Evolutionary conservation across 2,797 vertebrate genomes (phyloP).

Genomic region (Perdix hodgsoniae): DNA sequence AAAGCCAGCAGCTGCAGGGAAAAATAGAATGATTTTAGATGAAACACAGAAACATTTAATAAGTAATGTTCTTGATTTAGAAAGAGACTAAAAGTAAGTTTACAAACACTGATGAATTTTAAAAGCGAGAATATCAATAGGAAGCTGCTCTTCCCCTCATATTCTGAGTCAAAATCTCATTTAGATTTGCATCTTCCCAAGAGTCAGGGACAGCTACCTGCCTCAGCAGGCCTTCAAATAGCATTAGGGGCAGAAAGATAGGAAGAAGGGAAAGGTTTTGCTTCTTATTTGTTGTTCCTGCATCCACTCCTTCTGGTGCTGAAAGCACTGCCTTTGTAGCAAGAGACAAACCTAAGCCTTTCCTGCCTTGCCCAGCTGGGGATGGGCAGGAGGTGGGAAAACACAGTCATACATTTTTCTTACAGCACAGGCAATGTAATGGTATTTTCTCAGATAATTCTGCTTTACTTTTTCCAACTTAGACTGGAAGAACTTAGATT

Average conservation of each 20-base stretch:
- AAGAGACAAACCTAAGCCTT: neutral
- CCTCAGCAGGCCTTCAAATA: neutral
- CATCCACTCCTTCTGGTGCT: neutral
- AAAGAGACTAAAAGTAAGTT: neutral
- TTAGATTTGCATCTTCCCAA: neutral
- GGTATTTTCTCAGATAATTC: neutral
- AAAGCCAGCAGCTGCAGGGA: constrained; percentile 93
- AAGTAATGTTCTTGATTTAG: neutral
- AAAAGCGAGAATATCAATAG: neutral
- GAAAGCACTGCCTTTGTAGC: neutral
- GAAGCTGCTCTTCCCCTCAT: neutral
- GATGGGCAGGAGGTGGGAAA: neutral
- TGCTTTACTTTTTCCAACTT: neutral
- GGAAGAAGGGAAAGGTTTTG: neutral
- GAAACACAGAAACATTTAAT: neutral
- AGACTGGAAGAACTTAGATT: neutral
- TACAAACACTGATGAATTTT: neutral
- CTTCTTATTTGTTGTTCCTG: neutral
- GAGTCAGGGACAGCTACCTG: neutral
- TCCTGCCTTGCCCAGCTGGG: neutral
- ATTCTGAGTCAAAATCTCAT: neutral
- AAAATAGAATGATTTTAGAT: neutral
- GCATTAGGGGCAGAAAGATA: neutral
- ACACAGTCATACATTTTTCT: fast-evolving
- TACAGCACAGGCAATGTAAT: fast-evolving